Percentiles rank a stretch among this genome's conserved stretches.
Evolutionary conservation across 1,140 invertebrate species (phyloP).

Genomic region (Diabrotica virgifera): DNA sequence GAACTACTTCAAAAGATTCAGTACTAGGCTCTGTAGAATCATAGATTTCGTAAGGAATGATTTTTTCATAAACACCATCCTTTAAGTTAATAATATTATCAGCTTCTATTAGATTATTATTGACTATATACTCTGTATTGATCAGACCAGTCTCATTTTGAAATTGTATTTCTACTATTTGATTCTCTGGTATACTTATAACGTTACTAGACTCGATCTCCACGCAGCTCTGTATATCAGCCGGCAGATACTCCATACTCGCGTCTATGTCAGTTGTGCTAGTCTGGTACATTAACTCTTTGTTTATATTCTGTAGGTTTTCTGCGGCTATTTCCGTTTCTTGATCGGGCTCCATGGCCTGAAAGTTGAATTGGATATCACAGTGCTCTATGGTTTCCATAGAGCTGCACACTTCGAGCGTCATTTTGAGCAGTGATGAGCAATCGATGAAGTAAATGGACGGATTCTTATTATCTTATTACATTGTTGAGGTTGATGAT

Average conservation of each 20-base stretch:
- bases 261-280: neutral
- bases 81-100: conserved; percentile 23
- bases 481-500: conserved; percentile 19
- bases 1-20: conserved; percentile 20
- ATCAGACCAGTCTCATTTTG: conserved; percentile 39
- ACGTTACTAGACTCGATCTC: conserved; percentile 40
- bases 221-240: conserved; percentile 39
- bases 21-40: conserved; percentile 8
- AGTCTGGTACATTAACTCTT: conserved; percentile 26
- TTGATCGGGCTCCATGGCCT: conserved; percentile 24
- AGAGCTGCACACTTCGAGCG: conserved; percentile 25
- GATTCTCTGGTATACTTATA: conserved; percentile 37
- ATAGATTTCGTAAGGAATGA: conserved; percentile 29
- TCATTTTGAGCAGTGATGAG: conserved; percentile 31
- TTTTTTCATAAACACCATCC: conserved; percentile 32
- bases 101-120: conserved; percentile 29
- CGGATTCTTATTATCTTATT: conserved; percentile 26
- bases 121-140: conserved; percentile 42
- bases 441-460: conserved; percentile 12
- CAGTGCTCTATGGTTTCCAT: conserved; percentile 29
- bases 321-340: conserved; percentile 30
- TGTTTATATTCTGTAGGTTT: conserved; percentile 27
- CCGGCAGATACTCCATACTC: conserved; percentile 30
- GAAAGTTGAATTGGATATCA: conserved; percentile 19
- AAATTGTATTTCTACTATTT: conserved; percentile 43